A percentile compares a stretch with the other conserved stretches of the same genome.
phyloP scores from a whole-genome alignment of 2,113 vertebrate species.

The Lophura nycthemera region DNA sequence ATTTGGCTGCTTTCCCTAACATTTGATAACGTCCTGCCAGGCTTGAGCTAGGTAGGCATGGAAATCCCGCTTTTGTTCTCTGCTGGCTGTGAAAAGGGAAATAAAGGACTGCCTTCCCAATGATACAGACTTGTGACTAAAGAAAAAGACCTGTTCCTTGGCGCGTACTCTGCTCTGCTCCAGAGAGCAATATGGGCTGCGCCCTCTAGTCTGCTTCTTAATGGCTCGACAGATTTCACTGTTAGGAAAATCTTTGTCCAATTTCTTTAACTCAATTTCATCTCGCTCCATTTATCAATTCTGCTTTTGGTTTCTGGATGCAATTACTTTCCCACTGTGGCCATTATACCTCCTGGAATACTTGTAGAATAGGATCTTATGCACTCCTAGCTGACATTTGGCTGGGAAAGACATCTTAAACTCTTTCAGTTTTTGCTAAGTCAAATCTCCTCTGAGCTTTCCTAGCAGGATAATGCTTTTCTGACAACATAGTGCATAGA shows the following conservation, averaged over 20 bases:
- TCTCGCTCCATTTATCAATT: constrained; percentile 39
- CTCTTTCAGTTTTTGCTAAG: not conserved
- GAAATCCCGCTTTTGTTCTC: not conserved
- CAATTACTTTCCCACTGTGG: constrained; percentile 40
- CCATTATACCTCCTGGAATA: constrained; percentile 26
- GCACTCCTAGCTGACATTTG: not conserved
- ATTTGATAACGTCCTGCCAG: not conserved
- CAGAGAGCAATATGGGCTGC: not conserved
- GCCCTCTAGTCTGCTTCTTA: not conserved
- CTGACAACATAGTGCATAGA: not conserved
- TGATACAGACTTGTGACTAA: not conserved
- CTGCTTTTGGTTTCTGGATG: constrained; percentile 14
- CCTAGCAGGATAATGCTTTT: not conserved
- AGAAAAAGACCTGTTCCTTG: not conserved
- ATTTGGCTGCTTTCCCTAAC: constrained; percentile 18
- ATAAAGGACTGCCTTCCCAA: not conserved
- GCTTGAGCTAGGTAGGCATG: not conserved
- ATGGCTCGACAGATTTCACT: not conserved
- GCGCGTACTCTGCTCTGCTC: not conserved
- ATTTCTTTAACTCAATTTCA: not conserved
- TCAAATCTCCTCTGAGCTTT: not conserved
- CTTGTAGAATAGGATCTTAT: not conserved
- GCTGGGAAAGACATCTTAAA: not conserved
- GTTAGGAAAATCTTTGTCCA: constrained; percentile 4
- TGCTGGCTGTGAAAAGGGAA: not conserved